phyloP scores from a whole-genome alignment of 2,888 invertebrate genomes.

The Cyclophora punctaria region DNA sequence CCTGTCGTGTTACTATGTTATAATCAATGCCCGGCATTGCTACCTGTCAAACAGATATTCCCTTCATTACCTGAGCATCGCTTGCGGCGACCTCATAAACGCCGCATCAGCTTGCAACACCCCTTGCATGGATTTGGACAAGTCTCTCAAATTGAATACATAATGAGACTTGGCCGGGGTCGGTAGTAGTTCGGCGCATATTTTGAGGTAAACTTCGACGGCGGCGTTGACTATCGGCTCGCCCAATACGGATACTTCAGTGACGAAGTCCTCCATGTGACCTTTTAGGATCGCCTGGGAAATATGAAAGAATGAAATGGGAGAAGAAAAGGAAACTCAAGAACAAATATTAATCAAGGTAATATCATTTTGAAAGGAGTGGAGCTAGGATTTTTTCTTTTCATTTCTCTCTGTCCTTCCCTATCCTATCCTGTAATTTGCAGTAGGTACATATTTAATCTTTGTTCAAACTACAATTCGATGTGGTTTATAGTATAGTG shows the following conservation, averaged over 20 bases:
- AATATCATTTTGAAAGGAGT: no score
- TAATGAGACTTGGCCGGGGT: constrained; percentile 95
- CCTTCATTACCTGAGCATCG: constrained; percentile 76
- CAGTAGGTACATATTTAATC: no score
- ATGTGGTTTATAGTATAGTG: no score
- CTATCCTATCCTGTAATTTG: no score
- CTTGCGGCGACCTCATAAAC: constrained; percentile 78
- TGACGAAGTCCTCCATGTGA: constrained; percentile 85
- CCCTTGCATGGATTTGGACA: constrained; percentile 94
- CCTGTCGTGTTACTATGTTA: no score
- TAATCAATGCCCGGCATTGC: no score
- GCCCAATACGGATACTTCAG: constrained; percentile 78
- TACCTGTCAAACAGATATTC: constrained; percentile 1
- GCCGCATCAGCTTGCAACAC: constrained; percentile 87
- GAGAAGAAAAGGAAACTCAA: no score
- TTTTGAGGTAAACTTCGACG: constrained; percentile 87
- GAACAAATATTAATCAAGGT: no score
- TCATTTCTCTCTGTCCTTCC: no score
- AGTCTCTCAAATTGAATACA: constrained; percentile 92
- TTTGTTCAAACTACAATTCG: no score
- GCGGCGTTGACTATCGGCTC: constrained; percentile 87
- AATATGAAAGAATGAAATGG: neutral
- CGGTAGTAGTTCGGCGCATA: constrained; percentile 86
- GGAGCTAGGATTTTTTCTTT: no score
- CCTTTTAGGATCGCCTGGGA: constrained; percentile 80